Evolutionary conservation across 2,113 vertebrate genomes (phyloP).

Genomic region (human (Homo sapiens)): DNA sequence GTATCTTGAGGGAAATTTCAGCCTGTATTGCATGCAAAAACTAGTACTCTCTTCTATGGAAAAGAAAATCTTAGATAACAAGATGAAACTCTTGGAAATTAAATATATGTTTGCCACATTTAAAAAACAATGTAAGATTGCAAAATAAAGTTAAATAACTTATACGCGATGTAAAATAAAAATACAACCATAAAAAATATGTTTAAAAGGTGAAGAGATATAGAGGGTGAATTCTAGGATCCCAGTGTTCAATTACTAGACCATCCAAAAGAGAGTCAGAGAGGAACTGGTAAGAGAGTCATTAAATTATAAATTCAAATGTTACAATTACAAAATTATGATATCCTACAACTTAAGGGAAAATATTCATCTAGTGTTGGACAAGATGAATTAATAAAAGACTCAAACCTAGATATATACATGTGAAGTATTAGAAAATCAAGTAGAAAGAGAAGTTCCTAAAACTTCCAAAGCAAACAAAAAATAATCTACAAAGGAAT

Average conservation of each 20-base stretch:
- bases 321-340: background rate
- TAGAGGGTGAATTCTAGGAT: background rate
- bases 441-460: background rate
- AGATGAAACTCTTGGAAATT: background rate
- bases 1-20: background rate
- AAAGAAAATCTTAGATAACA: background rate
- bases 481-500: conserved; percentile 15
- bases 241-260: background rate
- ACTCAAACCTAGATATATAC: background rate
- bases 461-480: background rate
- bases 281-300: background rate
- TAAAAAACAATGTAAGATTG: background rate
- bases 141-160: background rate
- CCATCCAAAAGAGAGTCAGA: background rate
- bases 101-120: background rate
- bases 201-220: background rate
- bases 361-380: background rate
- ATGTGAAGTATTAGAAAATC: background rate
- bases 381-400: background rate
- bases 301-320: conserved; percentile 9
- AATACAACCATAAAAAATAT: background rate
- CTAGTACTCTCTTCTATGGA: background rate
- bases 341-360: background rate
- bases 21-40: background rate
- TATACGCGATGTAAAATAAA: background rate